Conservation (phyloP, 2,888 invertebrate species). For the Oscheius sp. region DNA sequence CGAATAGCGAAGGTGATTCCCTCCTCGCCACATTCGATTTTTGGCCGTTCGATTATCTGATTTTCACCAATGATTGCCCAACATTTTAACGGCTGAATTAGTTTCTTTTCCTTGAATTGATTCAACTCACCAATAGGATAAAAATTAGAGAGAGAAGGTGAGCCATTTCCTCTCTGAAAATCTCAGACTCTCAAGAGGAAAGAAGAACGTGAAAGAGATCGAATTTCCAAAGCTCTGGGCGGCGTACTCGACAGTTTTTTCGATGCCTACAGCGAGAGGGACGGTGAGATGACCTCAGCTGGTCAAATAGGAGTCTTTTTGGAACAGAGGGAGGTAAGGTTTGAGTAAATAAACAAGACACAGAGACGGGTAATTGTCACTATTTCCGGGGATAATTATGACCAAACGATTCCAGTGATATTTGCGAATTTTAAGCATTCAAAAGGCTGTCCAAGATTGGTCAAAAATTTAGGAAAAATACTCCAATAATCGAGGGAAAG, state of each 20-base stretch:
- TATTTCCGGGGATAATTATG: not conserved
- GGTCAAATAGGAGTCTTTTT: constrained; percentile 4
- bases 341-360: constrained; percentile 8
- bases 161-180: constrained; percentile 9
- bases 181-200: not conserved
- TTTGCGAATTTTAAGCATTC: too few relatives aligned
- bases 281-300: not conserved
- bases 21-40: constrained; percentile 55
- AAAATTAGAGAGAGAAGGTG: not conserved
- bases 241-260: not conserved
- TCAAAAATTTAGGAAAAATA: too few relatives aligned
- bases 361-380: not conserved
- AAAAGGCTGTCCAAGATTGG: too few relatives aligned
- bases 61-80: constrained; percentile 38
- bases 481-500: too few relatives aligned
- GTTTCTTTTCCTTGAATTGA: too few relatives aligned
- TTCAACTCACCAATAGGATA: not conserved
- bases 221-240: not conserved
- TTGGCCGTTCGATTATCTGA: constrained; percentile 54
- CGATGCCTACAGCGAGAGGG: not conserved
- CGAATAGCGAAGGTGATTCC: constrained; percentile 53
- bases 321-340: constrained; percentile 7
- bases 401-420: too few relatives aligned
- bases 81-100: not conserved
- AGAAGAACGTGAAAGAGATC: constrained; percentile 21